Percentiles rank a stretch among this genome's conserved stretches.
Evolutionary conservation across 1,140 invertebrate species (phyloP).

Genomic region (Hormaphis cornu): DNA sequence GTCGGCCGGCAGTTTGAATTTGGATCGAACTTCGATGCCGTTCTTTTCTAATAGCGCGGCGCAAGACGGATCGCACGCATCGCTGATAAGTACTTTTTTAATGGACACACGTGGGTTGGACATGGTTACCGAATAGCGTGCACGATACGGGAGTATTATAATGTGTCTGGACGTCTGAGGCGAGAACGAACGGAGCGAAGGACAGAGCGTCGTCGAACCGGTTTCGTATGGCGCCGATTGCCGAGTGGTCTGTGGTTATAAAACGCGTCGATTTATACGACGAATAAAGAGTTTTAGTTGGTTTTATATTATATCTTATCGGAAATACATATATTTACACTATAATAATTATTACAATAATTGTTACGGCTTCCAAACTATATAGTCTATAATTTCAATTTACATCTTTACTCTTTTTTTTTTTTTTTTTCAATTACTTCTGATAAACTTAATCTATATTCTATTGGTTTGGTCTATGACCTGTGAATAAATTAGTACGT

Average conservation of each 20-base stretch:
- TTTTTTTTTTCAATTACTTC: neutral
- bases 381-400: no score
- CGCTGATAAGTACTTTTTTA: slow-evolving; percentile 73
- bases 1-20: slow-evolving; percentile 72
- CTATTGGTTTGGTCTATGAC: slow-evolving; percentile 12
- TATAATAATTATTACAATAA: neutral
- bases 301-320: slow-evolving; percentile 9
- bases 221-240: neutral
- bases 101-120: slow-evolving; percentile 37
- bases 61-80: slow-evolving; percentile 81
- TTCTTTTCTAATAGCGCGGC: slow-evolving; percentile 64
- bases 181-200: neutral
- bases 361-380: neutral
- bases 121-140: neutral
- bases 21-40: slow-evolving; percentile 69
- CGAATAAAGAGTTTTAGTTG: neutral
- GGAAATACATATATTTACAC: neutral
- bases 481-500: no score
- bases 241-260: no score
- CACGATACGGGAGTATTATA: neutral
- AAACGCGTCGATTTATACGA: neutral
- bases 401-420: neutral
- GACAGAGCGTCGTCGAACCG: neutral
- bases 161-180: neutral
- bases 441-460: slow-evolving; percentile 4